phyloP scores from a whole-genome alignment of 1,140 invertebrate genomes.

The Helicoverpa armigera region DNA sequence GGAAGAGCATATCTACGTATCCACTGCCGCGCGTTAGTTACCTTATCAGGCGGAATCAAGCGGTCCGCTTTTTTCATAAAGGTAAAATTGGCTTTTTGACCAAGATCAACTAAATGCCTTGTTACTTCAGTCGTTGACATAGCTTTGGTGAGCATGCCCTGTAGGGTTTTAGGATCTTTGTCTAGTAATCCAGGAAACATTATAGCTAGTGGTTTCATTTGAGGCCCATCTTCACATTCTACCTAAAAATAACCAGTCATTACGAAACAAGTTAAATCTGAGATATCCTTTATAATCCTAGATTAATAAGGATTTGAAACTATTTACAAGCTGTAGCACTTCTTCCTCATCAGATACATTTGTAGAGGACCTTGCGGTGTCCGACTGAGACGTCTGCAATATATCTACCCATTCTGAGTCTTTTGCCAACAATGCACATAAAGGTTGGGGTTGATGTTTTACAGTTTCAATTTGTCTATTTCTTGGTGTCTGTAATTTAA shows the following conservation, averaged over 20 bases:
- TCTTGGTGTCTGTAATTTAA: conserved; percentile 59
- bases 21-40: conserved; percentile 35
- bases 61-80: conserved; percentile 77
- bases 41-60: conserved; percentile 74
- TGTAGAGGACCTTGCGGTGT: conserved; percentile 40
- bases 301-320: background rate
- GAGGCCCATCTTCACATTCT: conserved; percentile 69
- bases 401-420: conserved; percentile 81
- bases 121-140: conserved; percentile 81
- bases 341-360: conserved; percentile 63
- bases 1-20: too few species aligned
- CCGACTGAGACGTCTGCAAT: conserved; percentile 54
- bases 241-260: conserved; percentile 58
- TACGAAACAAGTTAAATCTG: background rate
- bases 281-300: background rate
- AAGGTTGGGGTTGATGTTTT: conserved; percentile 52
- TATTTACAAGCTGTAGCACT: conserved; percentile 71
- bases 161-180: conserved; percentile 68
- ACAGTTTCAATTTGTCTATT: conserved; percentile 49
- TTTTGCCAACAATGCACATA: conserved; percentile 71
- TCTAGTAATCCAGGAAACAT: conserved; percentile 74
- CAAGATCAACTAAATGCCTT: conserved; percentile 71
- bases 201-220: conserved; percentile 71
- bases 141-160: conserved; percentile 70
- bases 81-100: conserved; percentile 75